Evolutionary conservation across 1,140 invertebrate species (phyloP).

Genomic region (Aphelenchoides avenae): DNA sequence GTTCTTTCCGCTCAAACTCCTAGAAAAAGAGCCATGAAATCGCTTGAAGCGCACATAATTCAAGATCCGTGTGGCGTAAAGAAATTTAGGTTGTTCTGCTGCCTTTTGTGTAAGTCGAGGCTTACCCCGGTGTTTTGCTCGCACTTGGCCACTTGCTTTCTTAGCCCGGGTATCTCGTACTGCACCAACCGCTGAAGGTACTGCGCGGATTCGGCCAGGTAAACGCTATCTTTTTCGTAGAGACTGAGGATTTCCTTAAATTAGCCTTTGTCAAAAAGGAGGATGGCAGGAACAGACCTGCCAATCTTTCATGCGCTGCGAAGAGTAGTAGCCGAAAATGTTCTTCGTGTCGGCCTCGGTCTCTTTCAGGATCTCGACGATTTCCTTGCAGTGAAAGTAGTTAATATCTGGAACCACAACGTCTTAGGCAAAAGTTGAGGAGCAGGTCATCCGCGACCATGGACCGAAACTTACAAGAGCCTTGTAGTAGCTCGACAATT

Average conservation of each 20-base stretch:
- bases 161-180: conserved; percentile 85
- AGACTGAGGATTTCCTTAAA: conserved; percentile 63
- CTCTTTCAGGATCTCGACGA: conserved; percentile 87
- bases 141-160: conserved; percentile 65
- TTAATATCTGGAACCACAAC: conserved; percentile 76
- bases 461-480: conserved; percentile 68
- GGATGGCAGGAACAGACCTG: conserved; percentile 29
- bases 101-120: too few relatives aligned
- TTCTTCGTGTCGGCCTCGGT: conserved; percentile 93
- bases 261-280: conserved; percentile 8
- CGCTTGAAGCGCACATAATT: conserved; percentile 60
- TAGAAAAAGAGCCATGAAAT: conserved; percentile 65
- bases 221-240: conserved; percentile 88
- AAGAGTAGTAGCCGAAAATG: conserved; percentile 92
- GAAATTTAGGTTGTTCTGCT: not conserved
- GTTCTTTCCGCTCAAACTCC: conserved; percentile 42
- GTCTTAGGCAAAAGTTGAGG: conserved; percentile 25
- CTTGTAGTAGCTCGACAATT: conserved; percentile 72
- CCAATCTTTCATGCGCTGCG: conserved; percentile 81
- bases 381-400: conserved; percentile 87
- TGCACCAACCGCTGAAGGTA: conserved; percentile 83
- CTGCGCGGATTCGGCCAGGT: conserved; percentile 81
- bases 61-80: conserved; percentile 45
- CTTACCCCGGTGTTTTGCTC: conserved; percentile 61
- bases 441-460: not conserved